phyloP scores from a whole-genome alignment of 2,888 invertebrate species.

The Macrosiphum euphorbiae region DNA sequence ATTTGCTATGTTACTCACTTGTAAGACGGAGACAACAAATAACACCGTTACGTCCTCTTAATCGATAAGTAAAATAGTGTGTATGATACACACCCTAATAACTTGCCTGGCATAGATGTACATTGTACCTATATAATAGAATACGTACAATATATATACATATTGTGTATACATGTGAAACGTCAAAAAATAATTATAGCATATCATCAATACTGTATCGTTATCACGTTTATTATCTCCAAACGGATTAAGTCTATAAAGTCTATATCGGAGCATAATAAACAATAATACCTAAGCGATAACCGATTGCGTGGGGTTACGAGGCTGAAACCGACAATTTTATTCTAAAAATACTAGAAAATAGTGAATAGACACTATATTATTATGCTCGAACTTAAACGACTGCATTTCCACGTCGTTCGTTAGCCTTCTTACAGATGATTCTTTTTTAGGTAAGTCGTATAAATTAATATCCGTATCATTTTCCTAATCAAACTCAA shows the following conservation, averaged over 20 bases:
- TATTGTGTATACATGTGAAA: not conserved
- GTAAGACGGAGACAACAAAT: no score
- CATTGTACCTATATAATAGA: not conserved
- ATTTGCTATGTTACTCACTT: no score
- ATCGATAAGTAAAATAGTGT: no score
- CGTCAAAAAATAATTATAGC: not conserved
- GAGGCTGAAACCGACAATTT: not conserved
- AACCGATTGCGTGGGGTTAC: not conserved
- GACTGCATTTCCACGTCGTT: not conserved
- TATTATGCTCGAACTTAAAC: not conserved
- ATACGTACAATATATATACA: not conserved
- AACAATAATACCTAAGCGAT: not conserved
- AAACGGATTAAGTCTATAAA: not conserved
- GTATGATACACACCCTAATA: not conserved
- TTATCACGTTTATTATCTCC: not conserved
- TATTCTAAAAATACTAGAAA: not conserved
- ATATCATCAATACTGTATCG: not conserved
- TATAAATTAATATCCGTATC: not conserved
- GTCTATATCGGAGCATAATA: not conserved
- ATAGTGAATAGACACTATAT: not conserved
- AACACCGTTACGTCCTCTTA: no score
- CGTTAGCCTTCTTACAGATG: not conserved
- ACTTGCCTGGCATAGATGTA: not conserved
- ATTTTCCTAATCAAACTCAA: not conserved
- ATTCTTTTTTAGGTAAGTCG: not conserved